Conservation (phyloP, 2,113 vertebrate species). For the Ptychochromis oligacanthus region DNA sequence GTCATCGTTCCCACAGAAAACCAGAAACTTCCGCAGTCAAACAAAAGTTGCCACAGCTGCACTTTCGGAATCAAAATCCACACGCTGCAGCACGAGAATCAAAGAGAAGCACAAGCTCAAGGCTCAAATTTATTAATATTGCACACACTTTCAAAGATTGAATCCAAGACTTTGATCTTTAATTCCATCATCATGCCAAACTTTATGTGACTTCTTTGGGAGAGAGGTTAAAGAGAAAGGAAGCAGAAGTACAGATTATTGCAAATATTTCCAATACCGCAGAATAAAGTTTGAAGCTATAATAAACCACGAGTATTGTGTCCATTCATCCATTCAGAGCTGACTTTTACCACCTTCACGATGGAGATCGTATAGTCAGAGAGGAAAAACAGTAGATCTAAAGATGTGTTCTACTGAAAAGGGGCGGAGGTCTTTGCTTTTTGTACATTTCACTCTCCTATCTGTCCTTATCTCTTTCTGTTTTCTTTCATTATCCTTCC, state of each 20-base stretch:
- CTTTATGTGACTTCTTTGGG: not conserved
- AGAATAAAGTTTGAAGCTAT: not conserved
- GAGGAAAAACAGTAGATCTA: not conserved
- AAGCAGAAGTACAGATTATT: not conserved
- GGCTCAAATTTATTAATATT: conserved; percentile 11
- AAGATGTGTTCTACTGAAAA: conserved; percentile 8
- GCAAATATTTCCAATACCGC: not conserved
- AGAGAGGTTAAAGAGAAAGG: not conserved
- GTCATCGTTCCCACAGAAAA: not conserved
- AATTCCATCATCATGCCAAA: conserved; percentile 7
- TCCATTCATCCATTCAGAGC: not conserved
- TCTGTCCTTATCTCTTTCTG: conserved; percentile 6
- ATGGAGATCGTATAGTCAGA: not conserved
- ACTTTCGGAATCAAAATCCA: not conserved
- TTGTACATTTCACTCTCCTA: not conserved
- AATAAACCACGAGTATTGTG: not conserved
- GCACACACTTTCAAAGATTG: conserved; percentile 15
- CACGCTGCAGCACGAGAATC: not conserved
- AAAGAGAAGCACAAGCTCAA: conserved; percentile 1
- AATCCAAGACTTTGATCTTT: conserved; percentile 29
- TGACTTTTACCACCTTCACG: not conserved
- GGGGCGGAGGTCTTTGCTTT: not conserved
- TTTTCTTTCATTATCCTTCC: conserved; percentile 19
- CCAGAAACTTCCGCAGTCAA: not conserved
- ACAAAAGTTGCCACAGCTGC: not conserved